A percentile compares a stretch with the other conserved stretches of the same genome.
Evolutionary conservation across 2,113 vertebrate species (phyloP).

Genomic region (Corvus moneduloides): DNA sequence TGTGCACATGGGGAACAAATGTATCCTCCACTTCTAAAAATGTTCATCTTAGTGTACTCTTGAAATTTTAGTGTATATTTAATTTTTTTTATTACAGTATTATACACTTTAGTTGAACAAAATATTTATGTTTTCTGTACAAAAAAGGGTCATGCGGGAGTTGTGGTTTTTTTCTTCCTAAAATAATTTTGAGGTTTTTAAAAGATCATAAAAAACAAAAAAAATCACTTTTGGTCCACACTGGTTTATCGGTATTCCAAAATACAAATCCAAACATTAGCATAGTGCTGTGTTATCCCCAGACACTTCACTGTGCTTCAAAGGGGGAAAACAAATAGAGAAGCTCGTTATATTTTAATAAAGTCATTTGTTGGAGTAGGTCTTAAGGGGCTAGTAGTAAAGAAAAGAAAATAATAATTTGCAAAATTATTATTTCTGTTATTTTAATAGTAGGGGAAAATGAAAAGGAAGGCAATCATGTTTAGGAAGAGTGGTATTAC

Average conservation of each 20-base stretch:
- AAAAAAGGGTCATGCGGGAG: not conserved
- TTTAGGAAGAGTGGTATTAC: not conserved
- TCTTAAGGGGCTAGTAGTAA: not conserved
- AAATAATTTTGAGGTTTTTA: not conserved
- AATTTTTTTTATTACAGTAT: not conserved
- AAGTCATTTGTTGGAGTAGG: not conserved
- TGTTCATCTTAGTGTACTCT: not conserved
- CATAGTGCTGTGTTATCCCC: not conserved
- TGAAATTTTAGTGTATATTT: not conserved
- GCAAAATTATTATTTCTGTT: not conserved
- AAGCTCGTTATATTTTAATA: not conserved
- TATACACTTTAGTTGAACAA: not conserved
- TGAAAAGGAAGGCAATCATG: not conserved
- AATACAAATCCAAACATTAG: not conserved
- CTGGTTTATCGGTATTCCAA: not conserved
- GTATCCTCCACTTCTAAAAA: not conserved
- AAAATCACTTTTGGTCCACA: not conserved
- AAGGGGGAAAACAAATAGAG: not conserved
- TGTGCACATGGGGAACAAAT: fast-evolving
- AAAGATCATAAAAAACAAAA: not conserved
- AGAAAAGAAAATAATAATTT: not conserved
- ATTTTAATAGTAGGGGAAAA: not conserved
- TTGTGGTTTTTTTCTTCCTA: not conserved
- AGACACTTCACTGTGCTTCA: not conserved
- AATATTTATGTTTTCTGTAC: not conserved